Conservation (phyloP, 2,113 vertebrate genomes). For the Plectropomus leopardus region DNA sequence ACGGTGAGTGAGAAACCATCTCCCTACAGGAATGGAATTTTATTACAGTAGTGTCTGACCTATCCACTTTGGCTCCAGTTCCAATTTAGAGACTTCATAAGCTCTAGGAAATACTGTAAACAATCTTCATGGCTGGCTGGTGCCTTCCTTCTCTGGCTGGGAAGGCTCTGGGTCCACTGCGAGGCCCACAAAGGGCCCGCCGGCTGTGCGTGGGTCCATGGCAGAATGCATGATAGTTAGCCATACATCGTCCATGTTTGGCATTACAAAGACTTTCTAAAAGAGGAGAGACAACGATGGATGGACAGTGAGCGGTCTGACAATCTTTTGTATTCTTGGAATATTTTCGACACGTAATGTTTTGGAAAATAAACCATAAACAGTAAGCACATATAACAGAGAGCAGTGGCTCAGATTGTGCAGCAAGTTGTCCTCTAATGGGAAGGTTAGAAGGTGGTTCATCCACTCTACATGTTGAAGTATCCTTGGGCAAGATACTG, state of each 20-base stretch:
- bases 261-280: constrained; percentile 98
- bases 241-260: constrained; percentile 98
- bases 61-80: constrained; percentile 55
- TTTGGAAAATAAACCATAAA: too few relatives aligned
- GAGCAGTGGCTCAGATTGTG: too few relatives aligned
- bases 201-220: constrained; percentile 91
- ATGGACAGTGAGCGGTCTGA: neutral
- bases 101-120: constrained; percentile 86
- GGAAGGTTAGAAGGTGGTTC: too few relatives aligned
- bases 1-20: neutral
- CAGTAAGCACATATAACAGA: too few relatives aligned
- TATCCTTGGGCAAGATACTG: too few relatives aligned
- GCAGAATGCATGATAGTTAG: constrained; percentile 96
- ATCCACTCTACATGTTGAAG: too few relatives aligned
- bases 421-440: too few relatives aligned
- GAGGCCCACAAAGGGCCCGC: constrained; percentile 62
- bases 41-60: constrained; percentile 30
- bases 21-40: constrained; percentile 52
- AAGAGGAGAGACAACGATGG: neutral
- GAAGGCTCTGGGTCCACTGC: constrained; percentile 41
- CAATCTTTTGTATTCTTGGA: neutral
- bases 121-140: constrained; percentile 82
- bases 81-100: constrained; percentile 43
- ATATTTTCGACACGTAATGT: neutral
- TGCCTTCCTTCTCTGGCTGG: constrained; percentile 52